Evolutionary conservation across 2,113 vertebrate genomes (phyloP).

Genomic region (Marcusenius ussheri): DNA sequence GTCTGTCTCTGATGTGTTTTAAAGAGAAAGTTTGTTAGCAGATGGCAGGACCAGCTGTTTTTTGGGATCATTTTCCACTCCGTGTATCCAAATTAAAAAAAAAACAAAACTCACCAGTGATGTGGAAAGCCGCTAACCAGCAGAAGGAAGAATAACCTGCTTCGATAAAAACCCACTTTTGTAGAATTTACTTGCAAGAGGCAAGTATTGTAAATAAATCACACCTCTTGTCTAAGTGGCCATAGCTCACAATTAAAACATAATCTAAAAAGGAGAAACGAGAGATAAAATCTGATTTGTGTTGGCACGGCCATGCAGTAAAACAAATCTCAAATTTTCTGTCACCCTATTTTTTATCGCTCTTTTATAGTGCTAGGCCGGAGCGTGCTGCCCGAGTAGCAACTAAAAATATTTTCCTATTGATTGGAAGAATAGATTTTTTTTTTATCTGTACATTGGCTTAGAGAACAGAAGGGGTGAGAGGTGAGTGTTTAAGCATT

Average conservation of each 20-base stretch:
- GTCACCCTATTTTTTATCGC: slow-evolving; percentile 65
- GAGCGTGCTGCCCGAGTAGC: slow-evolving; percentile 76
- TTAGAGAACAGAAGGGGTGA: slow-evolving; percentile 69
- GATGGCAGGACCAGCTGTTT: neutral
- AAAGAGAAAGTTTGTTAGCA: neutral
- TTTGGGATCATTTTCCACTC: neutral
- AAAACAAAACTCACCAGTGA: neutral
- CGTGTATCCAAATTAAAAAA: neutral
- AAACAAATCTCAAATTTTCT: slow-evolving; percentile 73
- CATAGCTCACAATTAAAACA: slow-evolving; percentile 33
- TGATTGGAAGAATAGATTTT: slow-evolving; percentile 79
- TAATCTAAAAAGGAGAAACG: slow-evolving; percentile 54
- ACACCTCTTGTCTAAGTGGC: neutral
- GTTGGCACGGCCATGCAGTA: slow-evolving; percentile 56
- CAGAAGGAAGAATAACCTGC: neutral
- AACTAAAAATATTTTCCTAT: slow-evolving; percentile 78
- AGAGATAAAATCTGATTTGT: slow-evolving; percentile 53
- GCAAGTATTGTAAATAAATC: neutral
- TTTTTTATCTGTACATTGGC: slow-evolving; percentile 75
- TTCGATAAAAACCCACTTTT: neutral
- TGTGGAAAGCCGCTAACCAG: neutral
- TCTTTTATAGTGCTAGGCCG: slow-evolving; percentile 63
- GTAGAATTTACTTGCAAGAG: neutral
- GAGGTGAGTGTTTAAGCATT: slow-evolving; percentile 75
- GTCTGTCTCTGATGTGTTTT: neutral